Evolutionary conservation across 2,113 vertebrate genomes (phyloP).

Genomic region (Corythoichthys haematopterus): DNA sequence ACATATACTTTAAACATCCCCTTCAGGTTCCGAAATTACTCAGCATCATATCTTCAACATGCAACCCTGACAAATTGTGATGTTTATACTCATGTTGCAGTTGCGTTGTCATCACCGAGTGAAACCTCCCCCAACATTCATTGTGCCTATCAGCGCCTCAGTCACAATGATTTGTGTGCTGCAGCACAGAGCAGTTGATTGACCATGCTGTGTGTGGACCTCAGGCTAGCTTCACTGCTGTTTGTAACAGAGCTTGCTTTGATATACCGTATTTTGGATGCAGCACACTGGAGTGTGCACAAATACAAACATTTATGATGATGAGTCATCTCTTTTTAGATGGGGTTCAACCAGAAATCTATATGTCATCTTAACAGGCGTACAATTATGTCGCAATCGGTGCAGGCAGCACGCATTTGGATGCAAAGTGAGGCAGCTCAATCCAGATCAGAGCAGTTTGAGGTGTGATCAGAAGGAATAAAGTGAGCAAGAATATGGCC

Average conservation of each 20-base stretch:
- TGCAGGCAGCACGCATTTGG: slow-evolving; percentile 30
- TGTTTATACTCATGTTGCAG: slow-evolving; percentile 15
- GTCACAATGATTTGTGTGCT: slow-evolving; percentile 54
- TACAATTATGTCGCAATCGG: slow-evolving; percentile 28
- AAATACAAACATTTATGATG: slow-evolving; percentile 4
- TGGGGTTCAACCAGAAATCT: no score
- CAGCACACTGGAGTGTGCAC: neutral
- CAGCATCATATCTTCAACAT: neutral
- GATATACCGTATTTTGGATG: neutral
- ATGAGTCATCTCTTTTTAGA: no score
- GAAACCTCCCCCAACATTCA: slow-evolving; percentile 31
- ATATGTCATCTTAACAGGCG: slow-evolving; percentile 13
- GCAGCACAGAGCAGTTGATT: slow-evolving; percentile 39
- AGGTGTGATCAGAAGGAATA: slow-evolving; percentile 27
- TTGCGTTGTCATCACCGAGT: slow-evolving; percentile 17
- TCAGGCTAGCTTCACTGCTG: slow-evolving; percentile 9
- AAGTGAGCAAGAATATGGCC: slow-evolving; percentile 7
- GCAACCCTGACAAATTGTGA: neutral
- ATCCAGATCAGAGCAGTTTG: slow-evolving; percentile 70
- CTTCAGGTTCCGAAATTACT: neutral
- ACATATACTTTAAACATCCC: slow-evolving; percentile 13
- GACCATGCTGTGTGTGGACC: neutral
- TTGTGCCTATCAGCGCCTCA: slow-evolving; percentile 24
- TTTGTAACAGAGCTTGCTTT: slow-evolving; percentile 7
- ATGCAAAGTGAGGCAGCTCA: slow-evolving; percentile 59